Percentiles rank a stretch among this genome's conserved stretches.
These are phyloP conservation scores for Thripadectes ignobilis DNA, from an alignment of 2,797 vertebrate genomes.

Conservation along the genomic window DNA sequence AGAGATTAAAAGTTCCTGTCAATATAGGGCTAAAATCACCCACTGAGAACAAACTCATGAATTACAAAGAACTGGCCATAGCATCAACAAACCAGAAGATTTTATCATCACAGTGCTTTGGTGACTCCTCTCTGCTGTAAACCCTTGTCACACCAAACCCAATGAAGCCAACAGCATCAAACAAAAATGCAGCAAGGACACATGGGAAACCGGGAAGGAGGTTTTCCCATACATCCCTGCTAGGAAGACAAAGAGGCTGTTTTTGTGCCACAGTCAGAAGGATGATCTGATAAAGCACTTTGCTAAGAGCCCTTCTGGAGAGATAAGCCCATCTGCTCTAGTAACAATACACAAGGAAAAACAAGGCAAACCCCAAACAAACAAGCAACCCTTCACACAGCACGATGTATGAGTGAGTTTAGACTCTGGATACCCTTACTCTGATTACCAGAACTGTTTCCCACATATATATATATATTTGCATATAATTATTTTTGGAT, in stretches of 20 bases:
- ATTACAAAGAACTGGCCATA: conserved; percentile 44
- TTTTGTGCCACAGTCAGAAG: not conserved
- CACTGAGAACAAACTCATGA: conserved; percentile 53
- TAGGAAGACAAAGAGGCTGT: not conserved
- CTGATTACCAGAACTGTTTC: not conserved
- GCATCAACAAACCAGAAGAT: conserved; percentile 25
- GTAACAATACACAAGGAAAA: conserved; percentile 36
- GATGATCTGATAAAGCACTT: conserved; percentile 47
- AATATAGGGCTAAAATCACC: not conserved
- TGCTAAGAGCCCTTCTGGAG: conserved; percentile 37
- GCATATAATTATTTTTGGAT: not conserved
- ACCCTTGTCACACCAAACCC: not conserved
- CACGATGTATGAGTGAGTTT: not conserved
- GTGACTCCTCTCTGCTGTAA: conserved; percentile 13
- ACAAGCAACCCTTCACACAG: not conserved
- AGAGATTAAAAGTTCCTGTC: conserved; percentile 48
- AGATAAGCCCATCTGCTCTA: conserved; percentile 55
- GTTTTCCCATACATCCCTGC: not conserved
- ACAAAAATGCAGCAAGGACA: conserved; percentile 1
- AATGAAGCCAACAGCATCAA: not conserved
- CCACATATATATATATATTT: not conserved
- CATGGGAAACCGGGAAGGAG: not conserved
- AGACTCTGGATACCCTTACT: not conserved
- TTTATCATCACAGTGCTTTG: conserved; percentile 52
- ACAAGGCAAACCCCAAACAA: conserved; percentile 27